These are phyloP conservation scores for Myanophis thanlyinensis DNA, from an alignment of 2,113 vertebrate genomes.

Conservation along the genomic window DNA sequence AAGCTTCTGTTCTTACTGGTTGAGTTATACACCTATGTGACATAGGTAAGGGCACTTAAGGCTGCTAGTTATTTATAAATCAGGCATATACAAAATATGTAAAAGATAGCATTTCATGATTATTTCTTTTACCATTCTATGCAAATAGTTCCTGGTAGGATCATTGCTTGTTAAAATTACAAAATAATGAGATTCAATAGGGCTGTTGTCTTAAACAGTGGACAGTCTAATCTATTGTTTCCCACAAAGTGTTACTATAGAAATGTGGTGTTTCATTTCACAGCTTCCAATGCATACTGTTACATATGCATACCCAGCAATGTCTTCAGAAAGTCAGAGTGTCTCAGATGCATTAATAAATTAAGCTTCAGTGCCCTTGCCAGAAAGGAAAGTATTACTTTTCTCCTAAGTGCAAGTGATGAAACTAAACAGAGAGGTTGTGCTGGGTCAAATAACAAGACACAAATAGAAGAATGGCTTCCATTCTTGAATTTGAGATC, in stretches of 20 bases:
- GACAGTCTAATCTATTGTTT: neutral
- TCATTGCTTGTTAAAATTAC: neutral
- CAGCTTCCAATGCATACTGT: neutral
- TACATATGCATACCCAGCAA: no score
- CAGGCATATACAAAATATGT: neutral
- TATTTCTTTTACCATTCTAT: neutral
- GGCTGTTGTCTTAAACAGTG: neutral
- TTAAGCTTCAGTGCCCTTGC: constrained; percentile 9
- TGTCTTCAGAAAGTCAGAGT: constrained; percentile 32
- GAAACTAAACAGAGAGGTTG: constrained; percentile 44
- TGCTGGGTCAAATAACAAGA: constrained; percentile 51
- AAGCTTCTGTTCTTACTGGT: neutral
- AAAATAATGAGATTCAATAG: neutral
- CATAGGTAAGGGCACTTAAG: neutral
- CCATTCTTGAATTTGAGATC: neutral
- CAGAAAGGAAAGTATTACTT: neutral
- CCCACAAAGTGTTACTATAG: neutral
- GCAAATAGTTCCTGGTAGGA: neutral
- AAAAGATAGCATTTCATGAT: neutral
- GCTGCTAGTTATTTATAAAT: neutral
- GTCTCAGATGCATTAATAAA: neutral
- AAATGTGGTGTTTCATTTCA: neutral
- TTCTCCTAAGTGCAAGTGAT: constrained; percentile 31
- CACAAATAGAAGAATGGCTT: constrained; percentile 7
- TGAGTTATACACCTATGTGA: neutral